A percentile compares a stretch with the other conserved stretches of the same genome.
phyloP scores from a whole-genome alignment of 2,888 invertebrate species.

The Troilus luridus region DNA sequence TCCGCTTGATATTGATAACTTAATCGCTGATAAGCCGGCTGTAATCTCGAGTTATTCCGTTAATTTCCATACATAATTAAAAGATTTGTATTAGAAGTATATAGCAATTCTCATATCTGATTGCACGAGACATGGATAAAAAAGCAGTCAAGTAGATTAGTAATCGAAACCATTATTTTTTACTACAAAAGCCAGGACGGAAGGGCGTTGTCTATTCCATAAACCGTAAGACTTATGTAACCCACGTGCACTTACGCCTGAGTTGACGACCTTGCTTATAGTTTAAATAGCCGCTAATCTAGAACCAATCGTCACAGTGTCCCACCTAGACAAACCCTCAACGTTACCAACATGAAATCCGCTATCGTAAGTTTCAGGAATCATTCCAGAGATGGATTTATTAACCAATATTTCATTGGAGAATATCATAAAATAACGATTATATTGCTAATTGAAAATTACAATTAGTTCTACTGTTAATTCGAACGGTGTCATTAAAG shows the following conservation, averaged over 20 bases:
- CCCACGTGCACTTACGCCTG: constrained; percentile 41
- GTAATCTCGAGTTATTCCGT: no score
- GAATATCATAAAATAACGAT: no score
- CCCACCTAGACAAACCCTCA: constrained; percentile 31
- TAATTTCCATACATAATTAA: neutral
- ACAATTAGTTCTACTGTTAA: no score
- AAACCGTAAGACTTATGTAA: neutral
- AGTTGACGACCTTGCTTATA: constrained; percentile 1
- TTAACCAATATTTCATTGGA: neutral
- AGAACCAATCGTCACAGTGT: neutral
- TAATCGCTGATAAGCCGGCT: no score
- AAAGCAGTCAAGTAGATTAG: neutral
- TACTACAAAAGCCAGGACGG: neutral
- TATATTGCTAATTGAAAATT: neutral
- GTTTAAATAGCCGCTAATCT: constrained; percentile 30
- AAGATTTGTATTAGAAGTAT: neutral
- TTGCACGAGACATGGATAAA: neutral
- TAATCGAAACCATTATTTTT: neutral
- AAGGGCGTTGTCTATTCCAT: constrained; percentile 3
- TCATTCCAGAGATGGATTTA: neutral
- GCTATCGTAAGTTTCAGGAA: constrained; percentile 39
- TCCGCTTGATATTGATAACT: no score
- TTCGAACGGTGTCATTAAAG: no score
- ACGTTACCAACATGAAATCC: constrained; percentile 46
- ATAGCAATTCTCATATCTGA: neutral